Base-by-base conservation (phyloP, 2,888 invertebrate genomes). In the Melinaea marsaeus region DNA sequence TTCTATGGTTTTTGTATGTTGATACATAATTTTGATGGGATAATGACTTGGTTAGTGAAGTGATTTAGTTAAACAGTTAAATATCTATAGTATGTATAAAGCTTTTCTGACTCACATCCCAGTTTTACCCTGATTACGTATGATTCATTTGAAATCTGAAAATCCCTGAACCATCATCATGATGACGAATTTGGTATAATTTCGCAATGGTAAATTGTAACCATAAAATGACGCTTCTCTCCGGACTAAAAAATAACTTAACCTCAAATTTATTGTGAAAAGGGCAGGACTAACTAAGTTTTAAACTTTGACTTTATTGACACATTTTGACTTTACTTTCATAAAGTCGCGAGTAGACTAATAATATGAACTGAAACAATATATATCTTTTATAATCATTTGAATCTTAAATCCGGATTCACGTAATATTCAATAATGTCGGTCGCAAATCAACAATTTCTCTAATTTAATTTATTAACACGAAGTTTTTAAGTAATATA, bases 131-230 rank as follows among this genome's bases (percentile, higher is more conserved):
- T 32, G 7, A 51, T 51, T 51, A 51, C 7, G 9, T 32, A 32
- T 75, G 73, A 75, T 70, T 75, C 74, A 77, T 62, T 58, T 60
- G 58, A 60, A 68, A 62, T 71, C 70, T 71, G 73, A 75, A 73
- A 74, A 70, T 69, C 72, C 71, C 72, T 75, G 73, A 73, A 77
- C 74, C 78, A 76, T 73, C 71, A 69, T 54, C 58, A 65, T 57
- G 71, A 73, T 78, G 77, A 77, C 75, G 78, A 75, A 76, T 72
- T 76, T 74, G 72, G 74, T 69, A 65, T 65, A 70, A 73, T 73
- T 77, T 75, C 71, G 74, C 75, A 74, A 72, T 73, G 67, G 69
- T 71, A 69, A 55, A 64, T 58, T 64, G 22, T 61, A 58, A 45
- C 64, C 7, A 13, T 78, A 76, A 76, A 72, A 75, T 74, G 75